These are phyloP conservation scores for Hololepta plana DNA, from an alignment of 2,888 invertebrate species.

Conservation along the genomic window DNA sequence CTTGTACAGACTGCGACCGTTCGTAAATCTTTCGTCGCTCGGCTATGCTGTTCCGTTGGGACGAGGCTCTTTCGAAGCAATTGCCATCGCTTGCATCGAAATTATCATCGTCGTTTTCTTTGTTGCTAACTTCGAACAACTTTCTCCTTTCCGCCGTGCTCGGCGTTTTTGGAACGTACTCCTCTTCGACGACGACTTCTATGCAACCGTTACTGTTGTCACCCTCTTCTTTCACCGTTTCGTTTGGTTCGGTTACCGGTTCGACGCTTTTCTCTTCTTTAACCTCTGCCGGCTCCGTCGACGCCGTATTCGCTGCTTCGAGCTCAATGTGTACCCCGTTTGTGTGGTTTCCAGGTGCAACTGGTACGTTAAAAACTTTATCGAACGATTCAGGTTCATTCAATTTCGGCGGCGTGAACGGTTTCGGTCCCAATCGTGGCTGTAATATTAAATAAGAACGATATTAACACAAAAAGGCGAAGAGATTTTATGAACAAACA, in stretches of 20 bases:
- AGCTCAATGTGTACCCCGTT: constrained; percentile 16
- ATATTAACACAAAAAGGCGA: neutral
- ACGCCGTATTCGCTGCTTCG: constrained; percentile 20
- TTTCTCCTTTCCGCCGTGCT: constrained; percentile 67
- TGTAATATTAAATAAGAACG: too few relatives aligned
- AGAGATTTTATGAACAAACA: neutral
- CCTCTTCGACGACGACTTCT: constrained; percentile 34
- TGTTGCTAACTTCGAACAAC: constrained; percentile 39
- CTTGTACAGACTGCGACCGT: constrained; percentile 48
- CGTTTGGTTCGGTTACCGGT: constrained; percentile 10
- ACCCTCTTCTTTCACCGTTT: constrained; percentile 8
- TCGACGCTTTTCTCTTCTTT: constrained; percentile 5
- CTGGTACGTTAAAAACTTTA: constrained; percentile 58
- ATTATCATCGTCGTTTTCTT: constrained; percentile 24
- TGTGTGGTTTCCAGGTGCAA: constrained; percentile 37
- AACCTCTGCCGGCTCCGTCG: constrained; percentile 14
- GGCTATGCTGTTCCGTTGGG: constrained; percentile 54
- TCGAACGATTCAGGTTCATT: constrained; percentile 62
- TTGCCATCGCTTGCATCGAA: constrained; percentile 34
- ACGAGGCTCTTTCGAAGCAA: constrained; percentile 39
- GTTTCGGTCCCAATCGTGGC: constrained; percentile 75
- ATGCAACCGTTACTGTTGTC: neutral
- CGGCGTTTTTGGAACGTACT: constrained; percentile 53
- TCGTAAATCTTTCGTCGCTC: constrained; percentile 63
- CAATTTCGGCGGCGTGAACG: constrained; percentile 59